Evolutionary conservation across 2,888 invertebrate genomes (phyloP).

Genomic region (Diachrysia chrysitis): DNA sequence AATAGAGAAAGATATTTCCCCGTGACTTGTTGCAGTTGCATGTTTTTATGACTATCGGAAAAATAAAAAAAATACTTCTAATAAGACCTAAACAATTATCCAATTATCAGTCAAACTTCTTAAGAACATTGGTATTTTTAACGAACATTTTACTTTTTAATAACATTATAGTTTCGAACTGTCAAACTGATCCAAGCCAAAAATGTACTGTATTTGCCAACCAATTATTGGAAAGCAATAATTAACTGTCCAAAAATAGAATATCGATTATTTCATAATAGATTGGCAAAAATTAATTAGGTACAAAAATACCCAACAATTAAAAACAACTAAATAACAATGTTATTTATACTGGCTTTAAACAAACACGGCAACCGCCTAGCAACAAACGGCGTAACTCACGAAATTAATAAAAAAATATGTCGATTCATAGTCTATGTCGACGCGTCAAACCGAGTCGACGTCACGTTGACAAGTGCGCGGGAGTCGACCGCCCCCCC

Average conservation of each 20-base stretch:
- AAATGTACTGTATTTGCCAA: neutral
- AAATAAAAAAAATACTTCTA: no score
- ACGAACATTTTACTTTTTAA: no score
- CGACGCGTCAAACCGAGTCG: slow-evolving; percentile 66
- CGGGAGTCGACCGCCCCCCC: slow-evolving; percentile 76
- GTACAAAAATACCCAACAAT: neutral
- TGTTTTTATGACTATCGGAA: no score
- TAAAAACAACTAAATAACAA: neutral
- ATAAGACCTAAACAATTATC: no score
- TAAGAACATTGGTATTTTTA: no score
- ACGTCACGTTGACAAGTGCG: slow-evolving; percentile 81
- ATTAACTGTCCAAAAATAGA: neutral
- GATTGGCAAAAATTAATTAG: neutral
- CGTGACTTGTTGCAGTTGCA: no score
- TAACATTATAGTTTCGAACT: no score
- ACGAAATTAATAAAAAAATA: slow-evolving; percentile 48
- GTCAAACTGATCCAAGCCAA: neutral
- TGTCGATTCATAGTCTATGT: slow-evolving; percentile 56
- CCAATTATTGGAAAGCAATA: neutral
- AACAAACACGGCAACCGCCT: neutral
- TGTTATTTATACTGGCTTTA: neutral
- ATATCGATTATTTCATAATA: neutral
- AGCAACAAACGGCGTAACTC: slow-evolving; percentile 23
- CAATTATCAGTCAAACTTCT: no score
- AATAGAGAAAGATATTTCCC: no score